phyloP scores from a whole-genome alignment of 2,113 vertebrate genomes.

The Chaenocephalus aceratus region DNA sequence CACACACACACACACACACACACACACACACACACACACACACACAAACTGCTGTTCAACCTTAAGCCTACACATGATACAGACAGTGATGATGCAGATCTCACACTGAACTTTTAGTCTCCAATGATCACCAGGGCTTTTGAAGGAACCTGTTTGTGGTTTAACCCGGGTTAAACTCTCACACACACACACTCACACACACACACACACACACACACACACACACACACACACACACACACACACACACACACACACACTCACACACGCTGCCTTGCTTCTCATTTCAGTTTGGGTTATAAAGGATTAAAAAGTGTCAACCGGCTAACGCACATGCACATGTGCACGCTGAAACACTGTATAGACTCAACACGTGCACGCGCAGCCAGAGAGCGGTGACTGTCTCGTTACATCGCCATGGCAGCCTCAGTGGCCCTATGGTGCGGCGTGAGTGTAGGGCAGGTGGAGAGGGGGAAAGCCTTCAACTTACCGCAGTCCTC shows the following conservation, averaged over 20 bases:
- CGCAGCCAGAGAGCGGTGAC: constrained; percentile 59
- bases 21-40: not conserved
- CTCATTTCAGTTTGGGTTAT: constrained; percentile 64
- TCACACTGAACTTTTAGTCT: constrained; percentile 26
- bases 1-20: too few relatives aligned
- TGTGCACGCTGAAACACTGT: constrained; percentile 40
- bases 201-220: constrained; percentile 18
- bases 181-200: constrained; percentile 16
- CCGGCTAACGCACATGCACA: constrained; percentile 31
- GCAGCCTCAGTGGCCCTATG: constrained; percentile 64
- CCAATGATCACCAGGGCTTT: not conserved
- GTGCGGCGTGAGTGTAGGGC: constrained; percentile 66
- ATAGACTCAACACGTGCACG: constrained; percentile 53
- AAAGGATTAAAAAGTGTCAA: constrained; percentile 49
- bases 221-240: constrained; percentile 3
- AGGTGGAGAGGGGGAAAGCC: constrained; percentile 62
- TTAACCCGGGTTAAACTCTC: constrained; percentile 21
- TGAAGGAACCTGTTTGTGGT: constrained; percentile 11
- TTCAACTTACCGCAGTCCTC: constrained; percentile 95
- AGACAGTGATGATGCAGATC: constrained; percentile 49
- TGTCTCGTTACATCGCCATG: constrained; percentile 73
- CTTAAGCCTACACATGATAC: constrained; percentile 47
- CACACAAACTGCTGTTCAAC: constrained; percentile 22
- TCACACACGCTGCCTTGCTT: constrained; percentile 32
- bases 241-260: not conserved